Percentiles rank a stretch among this genome's conserved stretches.
These are phyloP conservation scores for Trachelus stipa DNA, from an alignment of 2,888 invertebrate species.

Conservation along the genomic window DNA sequence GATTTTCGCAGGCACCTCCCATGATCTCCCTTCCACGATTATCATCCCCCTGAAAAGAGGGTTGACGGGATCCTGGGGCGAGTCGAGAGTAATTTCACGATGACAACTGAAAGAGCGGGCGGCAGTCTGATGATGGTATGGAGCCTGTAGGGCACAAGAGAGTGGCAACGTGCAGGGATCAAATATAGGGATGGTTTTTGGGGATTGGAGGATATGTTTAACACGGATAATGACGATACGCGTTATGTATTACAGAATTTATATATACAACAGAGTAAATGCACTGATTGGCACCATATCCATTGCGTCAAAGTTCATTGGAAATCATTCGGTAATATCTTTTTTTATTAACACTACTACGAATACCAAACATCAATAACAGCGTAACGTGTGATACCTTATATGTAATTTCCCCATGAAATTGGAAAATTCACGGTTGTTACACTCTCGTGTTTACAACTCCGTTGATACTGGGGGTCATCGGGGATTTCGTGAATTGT, in stretches of 20 bases:
- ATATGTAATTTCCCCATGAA: background rate
- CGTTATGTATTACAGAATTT: constrained; percentile 41
- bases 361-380: background rate
- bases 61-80: constrained; percentile 2
- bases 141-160: background rate
- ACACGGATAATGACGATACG: constrained; percentile 42
- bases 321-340: background rate
- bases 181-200: constrained; percentile 11
- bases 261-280: background rate
- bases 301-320: background rate
- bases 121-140: background rate
- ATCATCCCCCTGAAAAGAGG: constrained; percentile 18
- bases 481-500: background rate
- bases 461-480: background rate
- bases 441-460: background rate
- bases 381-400: background rate
- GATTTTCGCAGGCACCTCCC: background rate
- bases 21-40: constrained; percentile 1
- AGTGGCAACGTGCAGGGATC: constrained; percentile 15
- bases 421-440: background rate
- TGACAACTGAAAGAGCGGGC: constrained; percentile 19
- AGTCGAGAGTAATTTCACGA: constrained; percentile 19
- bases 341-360: background rate
- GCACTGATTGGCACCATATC: background rate
- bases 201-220: constrained; percentile 38